Evolutionary conservation across 92 coral and sea anemone species (phyloP).

Genomic region (Palythoa caribaeorum): DNA sequence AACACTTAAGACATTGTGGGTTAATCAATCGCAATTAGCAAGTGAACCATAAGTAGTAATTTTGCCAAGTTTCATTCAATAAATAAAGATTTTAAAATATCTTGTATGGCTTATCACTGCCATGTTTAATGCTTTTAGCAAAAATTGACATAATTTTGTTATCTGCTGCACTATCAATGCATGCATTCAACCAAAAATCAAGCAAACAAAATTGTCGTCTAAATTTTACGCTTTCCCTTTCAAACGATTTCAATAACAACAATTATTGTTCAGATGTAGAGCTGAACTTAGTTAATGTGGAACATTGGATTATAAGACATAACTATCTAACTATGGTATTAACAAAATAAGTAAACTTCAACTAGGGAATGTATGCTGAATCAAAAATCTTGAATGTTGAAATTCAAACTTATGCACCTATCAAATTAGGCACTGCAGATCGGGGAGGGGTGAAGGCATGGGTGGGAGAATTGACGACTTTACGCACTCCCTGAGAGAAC

Average conservation of each 20-base stretch:
- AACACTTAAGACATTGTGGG: constrained; percentile 12
- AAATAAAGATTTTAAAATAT: background rate
- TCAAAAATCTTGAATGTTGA: background rate
- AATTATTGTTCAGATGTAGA: constrained; percentile 11
- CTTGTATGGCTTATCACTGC: background rate
- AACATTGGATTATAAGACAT: constrained; percentile 13
- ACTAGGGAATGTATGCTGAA: background rate
- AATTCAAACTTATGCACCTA: background rate
- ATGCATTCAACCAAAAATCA: background rate
- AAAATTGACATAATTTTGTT: too few species aligned
- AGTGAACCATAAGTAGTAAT: background rate
- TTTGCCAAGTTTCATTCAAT: background rate
- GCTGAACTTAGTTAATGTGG: constrained; percentile 20
- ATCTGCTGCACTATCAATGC: background rate
- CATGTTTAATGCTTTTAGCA: background rate
- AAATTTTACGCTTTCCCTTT: constrained; percentile 3
- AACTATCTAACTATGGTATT: background rate
- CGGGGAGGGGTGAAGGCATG: background rate
- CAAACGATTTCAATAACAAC: constrained; percentile 1
- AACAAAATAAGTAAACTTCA: background rate
- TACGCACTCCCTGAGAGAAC: background rate
- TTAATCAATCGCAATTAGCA: background rate
- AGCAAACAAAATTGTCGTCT: background rate
- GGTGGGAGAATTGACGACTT: background rate
- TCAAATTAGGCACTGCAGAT: background rate